These are phyloP conservation scores for Pogonophryne albipinna DNA, from an alignment of 2,797 vertebrate genomes.

Conservation along the genomic window DNA sequence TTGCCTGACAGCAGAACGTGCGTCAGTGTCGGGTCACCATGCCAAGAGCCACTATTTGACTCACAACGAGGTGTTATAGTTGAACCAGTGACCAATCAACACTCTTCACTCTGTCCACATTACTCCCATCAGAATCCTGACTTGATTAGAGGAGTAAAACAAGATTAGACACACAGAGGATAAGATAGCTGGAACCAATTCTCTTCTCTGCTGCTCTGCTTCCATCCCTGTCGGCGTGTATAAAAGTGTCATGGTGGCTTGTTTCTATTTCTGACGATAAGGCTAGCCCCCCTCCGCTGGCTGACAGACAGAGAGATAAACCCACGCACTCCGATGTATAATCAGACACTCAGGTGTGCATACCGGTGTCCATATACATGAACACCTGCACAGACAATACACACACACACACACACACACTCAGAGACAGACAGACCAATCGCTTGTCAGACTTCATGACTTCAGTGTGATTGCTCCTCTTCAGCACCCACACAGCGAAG, in stretches of 20 bases:
- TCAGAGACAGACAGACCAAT: conserved; percentile 12
- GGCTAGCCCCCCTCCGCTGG: conserved; percentile 7
- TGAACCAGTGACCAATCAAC: conserved; percentile 64
- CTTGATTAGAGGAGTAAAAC: conserved; percentile 23
- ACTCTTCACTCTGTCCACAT: conserved; percentile 28
- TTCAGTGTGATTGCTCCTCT: conserved; percentile 70
- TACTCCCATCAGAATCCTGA: conserved; percentile 21
- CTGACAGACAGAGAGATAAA: conserved; percentile 57
- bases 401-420: background rate
- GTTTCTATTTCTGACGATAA: conserved; percentile 64
- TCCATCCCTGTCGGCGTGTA: conserved; percentile 27
- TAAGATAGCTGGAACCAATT: conserved; percentile 52
- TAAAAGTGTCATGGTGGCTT: conserved; percentile 32
- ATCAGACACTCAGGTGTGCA: conserved; percentile 46
- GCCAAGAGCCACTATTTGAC: conserved; percentile 48
- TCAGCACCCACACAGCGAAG: conserved; percentile 73
- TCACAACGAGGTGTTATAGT: conserved; percentile 42
- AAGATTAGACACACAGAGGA: conserved; percentile 31
- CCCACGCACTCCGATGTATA: conserved; percentile 43
- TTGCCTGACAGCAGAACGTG: conserved; percentile 30
- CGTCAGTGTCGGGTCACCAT: conserved; percentile 33
- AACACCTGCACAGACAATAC: conserved; percentile 29
- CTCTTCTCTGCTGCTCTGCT: conserved; percentile 22
- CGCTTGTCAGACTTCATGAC: conserved; percentile 52
- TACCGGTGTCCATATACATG: background rate